These are phyloP conservation scores for Anagyrus pseudococci DNA, from an alignment of 2,888 invertebrate species.

Conservation along the genomic window DNA sequence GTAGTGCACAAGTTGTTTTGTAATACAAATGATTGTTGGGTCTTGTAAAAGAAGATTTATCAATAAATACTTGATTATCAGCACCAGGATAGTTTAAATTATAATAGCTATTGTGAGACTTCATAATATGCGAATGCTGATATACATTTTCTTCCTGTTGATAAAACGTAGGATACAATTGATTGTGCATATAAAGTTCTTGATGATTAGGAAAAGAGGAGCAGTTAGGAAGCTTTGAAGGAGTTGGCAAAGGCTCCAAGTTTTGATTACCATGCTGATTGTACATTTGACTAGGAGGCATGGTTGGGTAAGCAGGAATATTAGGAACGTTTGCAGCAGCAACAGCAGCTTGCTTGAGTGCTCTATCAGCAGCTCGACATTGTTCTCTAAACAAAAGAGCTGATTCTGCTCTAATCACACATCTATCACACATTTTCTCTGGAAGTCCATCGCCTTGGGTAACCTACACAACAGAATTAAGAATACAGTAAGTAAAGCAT, in stretches of 20 bases:
- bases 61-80: constrained; percentile 24
- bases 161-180: constrained; percentile 50
- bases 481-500: too few relatives aligned
- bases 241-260: constrained; percentile 46
- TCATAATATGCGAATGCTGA: constrained; percentile 55
- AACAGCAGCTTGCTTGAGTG: constrained; percentile 54
- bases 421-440: constrained; percentile 59
- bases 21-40: constrained; percentile 23
- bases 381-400: constrained; percentile 58
- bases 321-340: background rate
- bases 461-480: constrained; percentile 45
- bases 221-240: constrained; percentile 52
- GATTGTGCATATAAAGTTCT: constrained; percentile 51
- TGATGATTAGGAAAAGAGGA: constrained; percentile 53
- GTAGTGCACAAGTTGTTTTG: constrained; percentile 52
- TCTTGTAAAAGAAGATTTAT: constrained; percentile 6
- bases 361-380: constrained; percentile 58
- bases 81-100: constrained; percentile 43
- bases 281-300: constrained; percentile 50
- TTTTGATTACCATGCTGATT: constrained; percentile 48
- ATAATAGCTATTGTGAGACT: constrained; percentile 50
- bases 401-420: constrained; percentile 58
- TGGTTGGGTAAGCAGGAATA: constrained; percentile 34
- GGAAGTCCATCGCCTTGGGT: constrained; percentile 60
- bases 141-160: constrained; percentile 47